These are phyloP conservation scores for Adela reaumurella DNA, from an alignment of 2,888 invertebrate genomes.

Conservation along the genomic window DNA sequence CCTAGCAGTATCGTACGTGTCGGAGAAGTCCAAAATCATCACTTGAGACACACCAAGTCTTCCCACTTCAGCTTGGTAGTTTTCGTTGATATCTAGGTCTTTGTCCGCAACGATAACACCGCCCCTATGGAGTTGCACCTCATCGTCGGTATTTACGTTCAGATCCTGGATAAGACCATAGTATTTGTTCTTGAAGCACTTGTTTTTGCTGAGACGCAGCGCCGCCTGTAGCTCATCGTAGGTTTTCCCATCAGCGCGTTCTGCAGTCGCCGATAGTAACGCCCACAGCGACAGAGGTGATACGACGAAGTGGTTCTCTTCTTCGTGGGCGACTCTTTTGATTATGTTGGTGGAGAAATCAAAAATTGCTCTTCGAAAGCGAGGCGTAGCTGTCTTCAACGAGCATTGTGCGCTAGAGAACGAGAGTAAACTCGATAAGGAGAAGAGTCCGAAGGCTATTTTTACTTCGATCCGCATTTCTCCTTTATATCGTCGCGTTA, in stretches of 20 bases:
- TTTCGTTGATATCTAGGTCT: constrained; percentile 17
- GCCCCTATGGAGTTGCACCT: constrained; percentile 24
- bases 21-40: constrained; percentile 20
- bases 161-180: constrained; percentile 22
- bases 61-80: constrained; percentile 18
- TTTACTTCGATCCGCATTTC: background rate
- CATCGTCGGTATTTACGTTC: constrained; percentile 14
- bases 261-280: constrained; percentile 25
- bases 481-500: no score
- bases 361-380: constrained; percentile 22
- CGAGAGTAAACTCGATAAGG: background rate
- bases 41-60: constrained; percentile 22
- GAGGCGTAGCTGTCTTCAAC: constrained; percentile 14
- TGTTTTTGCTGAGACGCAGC: constrained; percentile 22
- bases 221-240: constrained; percentile 24
- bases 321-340: constrained; percentile 21
- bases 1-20: constrained; percentile 19
- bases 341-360: constrained; percentile 19
- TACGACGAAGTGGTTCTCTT: constrained; percentile 33
- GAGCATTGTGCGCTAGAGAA: constrained; percentile 11
- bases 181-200: constrained; percentile 32
- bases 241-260: constrained; percentile 28
- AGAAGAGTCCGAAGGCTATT: background rate
- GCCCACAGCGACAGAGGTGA: constrained; percentile 32
- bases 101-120: constrained; percentile 28